These are phyloP conservation scores for Hydrotaea diabolus DNA, from an alignment of 2,888 invertebrate species.

Conservation along the genomic window DNA sequence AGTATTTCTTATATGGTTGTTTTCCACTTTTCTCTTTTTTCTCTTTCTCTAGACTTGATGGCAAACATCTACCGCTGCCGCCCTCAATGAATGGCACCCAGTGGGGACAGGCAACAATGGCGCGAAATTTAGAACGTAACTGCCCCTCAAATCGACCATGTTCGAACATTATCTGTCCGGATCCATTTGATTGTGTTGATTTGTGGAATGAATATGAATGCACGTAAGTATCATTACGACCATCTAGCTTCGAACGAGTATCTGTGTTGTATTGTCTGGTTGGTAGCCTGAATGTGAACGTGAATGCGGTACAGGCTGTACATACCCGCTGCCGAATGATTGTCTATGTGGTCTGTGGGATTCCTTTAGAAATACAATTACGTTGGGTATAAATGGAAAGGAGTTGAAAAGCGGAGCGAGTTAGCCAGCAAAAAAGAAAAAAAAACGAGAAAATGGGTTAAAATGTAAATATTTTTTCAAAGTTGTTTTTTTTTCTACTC, in stretches of 20 bases:
- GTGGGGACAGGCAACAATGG: constrained; percentile 97
- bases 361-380: constrained; percentile 25
- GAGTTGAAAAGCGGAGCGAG: not conserved
- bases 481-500: not conserved
- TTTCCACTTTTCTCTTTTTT: not conserved
- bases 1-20: not conserved
- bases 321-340: not conserved
- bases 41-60: constrained; percentile 86
- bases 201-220: constrained; percentile 99
- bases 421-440: not conserved
- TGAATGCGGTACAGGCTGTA: not conserved
- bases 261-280: not conserved
- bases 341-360: constrained; percentile 5
- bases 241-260: not conserved
- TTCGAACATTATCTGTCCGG: constrained; percentile 94
- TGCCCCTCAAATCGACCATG: constrained; percentile 98
- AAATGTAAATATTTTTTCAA: constrained; percentile 24
- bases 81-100: constrained; percentile 97
- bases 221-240: constrained; percentile 88
- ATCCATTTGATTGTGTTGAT: constrained; percentile 97
- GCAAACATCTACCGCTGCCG: constrained; percentile 95
- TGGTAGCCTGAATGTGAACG: not conserved
- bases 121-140: constrained; percentile 92
- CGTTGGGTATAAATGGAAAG: not conserved
- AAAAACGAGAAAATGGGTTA: constrained; percentile 12